Percentiles rank a stretch among this genome's conserved stretches.
phyloP scores from a whole-genome alignment of 2,797 vertebrate species.

The Cacajao melanocephalus region DNA sequence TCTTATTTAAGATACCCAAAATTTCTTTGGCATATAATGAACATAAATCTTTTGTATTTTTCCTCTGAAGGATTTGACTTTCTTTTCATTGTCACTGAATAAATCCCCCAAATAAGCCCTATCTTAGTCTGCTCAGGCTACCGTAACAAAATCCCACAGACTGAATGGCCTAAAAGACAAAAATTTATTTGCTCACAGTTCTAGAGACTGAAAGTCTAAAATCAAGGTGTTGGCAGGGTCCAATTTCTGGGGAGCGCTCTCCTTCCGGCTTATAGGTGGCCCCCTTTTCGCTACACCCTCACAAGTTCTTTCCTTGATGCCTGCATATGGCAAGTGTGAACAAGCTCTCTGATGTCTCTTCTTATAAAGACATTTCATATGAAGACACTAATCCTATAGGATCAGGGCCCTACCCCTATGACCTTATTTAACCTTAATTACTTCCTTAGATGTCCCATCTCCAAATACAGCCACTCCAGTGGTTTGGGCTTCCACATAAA shows the following conservation, averaged over 20 bases:
- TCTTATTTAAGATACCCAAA: not conserved
- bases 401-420: not conserved
- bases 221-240: not conserved
- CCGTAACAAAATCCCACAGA: not conserved
- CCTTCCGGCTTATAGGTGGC: not conserved
- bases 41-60: slow-evolving; percentile 1
- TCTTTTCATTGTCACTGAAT: not conserved
- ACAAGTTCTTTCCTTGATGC: not conserved
- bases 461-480: not conserved
- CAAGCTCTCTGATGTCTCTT: not conserved
- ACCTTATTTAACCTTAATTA: not conserved
- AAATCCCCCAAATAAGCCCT: not conserved
- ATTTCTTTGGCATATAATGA: not conserved
- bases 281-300: not conserved
- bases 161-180: not conserved
- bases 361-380: not conserved
- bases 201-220: not conserved
- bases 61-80: not conserved
- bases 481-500: not conserved
- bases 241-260: not conserved
- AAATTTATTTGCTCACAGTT: not conserved
- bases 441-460: not conserved
- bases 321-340: not conserved
- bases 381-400: not conserved
- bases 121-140: not conserved